Percentiles rank a stretch among this genome's conserved stretches.
Conservation (phyloP, 2,113 vertebrate genomes). For the Nettapus auritus region DNA sequence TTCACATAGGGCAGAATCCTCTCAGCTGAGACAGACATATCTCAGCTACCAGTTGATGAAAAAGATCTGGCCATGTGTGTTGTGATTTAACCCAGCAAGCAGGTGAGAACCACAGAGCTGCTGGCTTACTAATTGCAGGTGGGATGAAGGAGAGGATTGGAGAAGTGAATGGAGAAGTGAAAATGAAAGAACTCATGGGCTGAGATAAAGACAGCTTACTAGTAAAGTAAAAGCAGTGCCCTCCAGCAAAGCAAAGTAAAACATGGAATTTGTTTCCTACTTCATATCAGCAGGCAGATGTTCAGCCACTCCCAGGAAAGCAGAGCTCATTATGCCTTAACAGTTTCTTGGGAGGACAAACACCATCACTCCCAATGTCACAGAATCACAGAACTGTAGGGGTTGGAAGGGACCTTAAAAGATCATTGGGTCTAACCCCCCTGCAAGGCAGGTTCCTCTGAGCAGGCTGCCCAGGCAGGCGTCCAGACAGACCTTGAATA, state of each 20-base stretch:
- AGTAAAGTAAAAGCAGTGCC: background rate
- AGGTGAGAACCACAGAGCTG: background rate
- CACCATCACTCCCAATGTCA: background rate
- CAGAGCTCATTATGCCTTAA: background rate
- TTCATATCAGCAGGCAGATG: too few relatives aligned
- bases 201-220: background rate
- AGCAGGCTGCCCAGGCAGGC: too few relatives aligned
- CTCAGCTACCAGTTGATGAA: background rate
- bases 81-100: background rate
- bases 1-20: too few relatives aligned
- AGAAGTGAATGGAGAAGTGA: background rate
- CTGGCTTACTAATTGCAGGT: background rate
- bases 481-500: too few relatives aligned
- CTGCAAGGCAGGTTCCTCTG: too few relatives aligned
- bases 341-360: background rate
- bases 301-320: background rate
- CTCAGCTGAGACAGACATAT: background rate
- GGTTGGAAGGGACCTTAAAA: too few relatives aligned
- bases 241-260: background rate
- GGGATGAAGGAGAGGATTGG: background rate
- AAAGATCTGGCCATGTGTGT: background rate
- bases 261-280: background rate
- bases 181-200: background rate
- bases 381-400: too few relatives aligned
- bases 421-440: too few relatives aligned